Conservation (phyloP, 2,888 invertebrate species). For the Noctua pronuba region DNA sequence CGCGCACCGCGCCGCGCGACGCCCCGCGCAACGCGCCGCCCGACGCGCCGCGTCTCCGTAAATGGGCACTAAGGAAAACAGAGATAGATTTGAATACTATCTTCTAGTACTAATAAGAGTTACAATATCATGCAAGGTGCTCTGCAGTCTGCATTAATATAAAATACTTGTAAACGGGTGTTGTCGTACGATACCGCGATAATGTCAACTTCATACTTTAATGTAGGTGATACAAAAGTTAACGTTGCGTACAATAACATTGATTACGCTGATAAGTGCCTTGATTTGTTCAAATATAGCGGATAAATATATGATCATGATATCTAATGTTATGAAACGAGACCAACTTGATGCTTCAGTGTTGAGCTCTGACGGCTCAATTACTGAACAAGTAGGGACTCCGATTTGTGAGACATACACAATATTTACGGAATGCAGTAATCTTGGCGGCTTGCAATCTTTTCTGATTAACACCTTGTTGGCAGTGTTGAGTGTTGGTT, state of each 20-base stretch:
- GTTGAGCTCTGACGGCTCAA: constrained; percentile 72
- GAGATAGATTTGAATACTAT: constrained; percentile 24
- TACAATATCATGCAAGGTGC: constrained; percentile 17
- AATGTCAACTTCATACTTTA: constrained; percentile 38
- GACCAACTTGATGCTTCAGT: constrained; percentile 70
- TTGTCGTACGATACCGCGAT: constrained; percentile 35
- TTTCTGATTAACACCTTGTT: constrained; percentile 33
- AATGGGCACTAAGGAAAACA: too few relatives aligned
- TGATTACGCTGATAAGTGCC: constrained; percentile 30
- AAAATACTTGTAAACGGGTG: constrained; percentile 29
- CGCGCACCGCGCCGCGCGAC: too few relatives aligned
- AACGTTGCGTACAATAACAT: constrained; percentile 30
- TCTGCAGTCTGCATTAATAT: constrained; percentile 25
- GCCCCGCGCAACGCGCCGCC: too few relatives aligned
- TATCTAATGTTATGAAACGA: constrained; percentile 55
- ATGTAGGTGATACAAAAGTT: constrained; percentile 44
- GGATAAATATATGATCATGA: constrained; percentile 56
- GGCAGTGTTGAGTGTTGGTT: constrained; percentile 10
- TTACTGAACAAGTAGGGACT: constrained; percentile 70
- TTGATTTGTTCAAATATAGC: constrained; percentile 46
- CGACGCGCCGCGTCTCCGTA: too few relatives aligned
- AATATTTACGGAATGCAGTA: constrained; percentile 47
- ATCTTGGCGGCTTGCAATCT: constrained; percentile 44
- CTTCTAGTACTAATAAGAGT: constrained; percentile 4
- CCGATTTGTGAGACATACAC: constrained; percentile 53